phyloP scores from a whole-genome alignment of 2,797 vertebrate species.

The Pseudopleuronectes americanus region DNA sequence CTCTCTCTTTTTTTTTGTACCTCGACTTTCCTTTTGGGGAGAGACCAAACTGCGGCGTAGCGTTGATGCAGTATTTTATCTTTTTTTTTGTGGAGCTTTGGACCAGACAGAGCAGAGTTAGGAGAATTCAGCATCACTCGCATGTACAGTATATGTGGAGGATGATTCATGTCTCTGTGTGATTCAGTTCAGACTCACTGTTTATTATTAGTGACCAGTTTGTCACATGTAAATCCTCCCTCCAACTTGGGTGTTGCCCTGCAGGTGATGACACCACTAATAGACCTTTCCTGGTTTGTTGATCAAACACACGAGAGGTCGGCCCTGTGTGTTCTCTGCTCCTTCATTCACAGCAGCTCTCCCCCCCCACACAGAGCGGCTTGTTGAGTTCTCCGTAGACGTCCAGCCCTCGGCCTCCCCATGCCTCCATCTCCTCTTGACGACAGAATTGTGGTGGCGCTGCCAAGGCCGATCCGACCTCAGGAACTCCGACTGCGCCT shows the following conservation, averaged over 20 bases:
- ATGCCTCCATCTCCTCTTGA: conserved; percentile 99
- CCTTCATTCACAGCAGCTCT: conserved; percentile 15
- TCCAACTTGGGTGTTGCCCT: conserved; percentile 70
- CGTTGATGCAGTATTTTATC: conserved; percentile 81
- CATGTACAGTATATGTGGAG: conserved; percentile 40
- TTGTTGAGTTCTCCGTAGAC: conserved; percentile 91
- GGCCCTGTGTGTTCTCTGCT: conserved; percentile 10
- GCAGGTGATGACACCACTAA: conserved; percentile 75
- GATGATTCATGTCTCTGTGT: conserved; percentile 59
- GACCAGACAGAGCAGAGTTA: conserved; percentile 55
- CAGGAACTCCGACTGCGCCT: conserved; percentile 97
- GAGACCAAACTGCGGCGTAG: conserved; percentile 78
- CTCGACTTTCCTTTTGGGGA: conserved; percentile 63
- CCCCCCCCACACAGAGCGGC: conserved; percentile 77
- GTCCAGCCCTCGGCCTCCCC: conserved; percentile 93
- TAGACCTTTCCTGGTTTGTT: conserved; percentile 50
- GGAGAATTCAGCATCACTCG: conserved; percentile 44
- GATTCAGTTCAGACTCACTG: conserved; percentile 51
- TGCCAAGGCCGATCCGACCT: conserved; percentile 97
- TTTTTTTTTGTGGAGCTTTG: conserved; percentile 51
- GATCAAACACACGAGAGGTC: conserved; percentile 59
- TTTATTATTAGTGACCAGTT: conserved; percentile 65
- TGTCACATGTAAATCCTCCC: conserved; percentile 54
- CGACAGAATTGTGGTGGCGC: conserved; percentile 99
- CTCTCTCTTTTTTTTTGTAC: conserved; percentile 29